These are phyloP conservation scores for Tupaia chinensis DNA, from an alignment of 2,113 vertebrate species.

Conservation along the genomic window DNA sequence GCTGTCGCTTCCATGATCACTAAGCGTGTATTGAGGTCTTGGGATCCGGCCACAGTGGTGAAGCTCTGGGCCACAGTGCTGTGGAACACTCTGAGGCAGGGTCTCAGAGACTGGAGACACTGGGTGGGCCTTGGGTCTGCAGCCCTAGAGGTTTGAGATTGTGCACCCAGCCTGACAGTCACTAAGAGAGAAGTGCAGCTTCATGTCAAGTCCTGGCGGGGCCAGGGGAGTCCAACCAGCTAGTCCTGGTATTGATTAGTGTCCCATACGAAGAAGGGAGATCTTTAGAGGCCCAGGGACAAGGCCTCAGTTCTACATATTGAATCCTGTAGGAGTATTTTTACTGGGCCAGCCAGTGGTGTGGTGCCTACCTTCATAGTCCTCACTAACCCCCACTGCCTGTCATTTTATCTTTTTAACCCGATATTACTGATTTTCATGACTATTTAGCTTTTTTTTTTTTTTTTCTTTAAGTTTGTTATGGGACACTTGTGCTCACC, in stretches of 20 bases:
- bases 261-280: too few species aligned
- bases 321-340: too few species aligned
- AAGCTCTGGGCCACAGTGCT: not conserved
- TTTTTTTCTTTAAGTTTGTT: too few species aligned
- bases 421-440: not conserved
- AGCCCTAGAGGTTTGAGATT: not conserved
- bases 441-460: not conserved
- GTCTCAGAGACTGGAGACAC: not conserved
- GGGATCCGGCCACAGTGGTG: not conserved
- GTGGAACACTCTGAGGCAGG: not conserved
- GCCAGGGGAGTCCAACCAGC: fast-evolving
- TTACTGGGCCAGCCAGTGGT: too few species aligned
- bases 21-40: not conserved
- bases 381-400: too few species aligned
- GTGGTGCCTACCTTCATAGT: not conserved
- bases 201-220: not conserved
- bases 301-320: not conserved
- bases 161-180: not conserved
- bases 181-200: not conserved
- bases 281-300: not conserved
- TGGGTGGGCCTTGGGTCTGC: not conserved
- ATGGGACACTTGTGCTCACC: too few species aligned
- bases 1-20: not conserved
- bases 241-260: not conserved
- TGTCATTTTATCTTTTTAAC: not conserved